phyloP scores from a whole-genome alignment of 2,888 invertebrate species.

The Lepetodrilus schrolli region DNA sequence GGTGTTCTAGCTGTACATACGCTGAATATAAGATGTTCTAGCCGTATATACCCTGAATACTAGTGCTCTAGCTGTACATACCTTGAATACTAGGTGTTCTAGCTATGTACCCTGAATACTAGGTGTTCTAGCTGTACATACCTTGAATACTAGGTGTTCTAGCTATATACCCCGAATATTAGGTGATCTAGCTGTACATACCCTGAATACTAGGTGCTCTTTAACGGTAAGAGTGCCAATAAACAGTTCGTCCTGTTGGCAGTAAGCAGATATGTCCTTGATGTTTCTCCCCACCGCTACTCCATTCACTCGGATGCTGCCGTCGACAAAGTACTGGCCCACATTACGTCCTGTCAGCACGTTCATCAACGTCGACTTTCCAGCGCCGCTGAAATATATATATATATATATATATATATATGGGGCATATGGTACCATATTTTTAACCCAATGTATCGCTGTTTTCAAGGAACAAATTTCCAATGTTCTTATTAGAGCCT shows the following conservation, averaged over 20 bases:
- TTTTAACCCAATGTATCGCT: no score
- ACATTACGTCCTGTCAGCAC: slow-evolving; percentile 86
- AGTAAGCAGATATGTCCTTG: slow-evolving; percentile 84
- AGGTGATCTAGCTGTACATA: slow-evolving; percentile 74
- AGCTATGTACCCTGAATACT: neutral
- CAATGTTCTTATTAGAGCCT: no score
- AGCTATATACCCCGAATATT: neutral
- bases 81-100: neutral
- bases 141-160: slow-evolving; percentile 93
- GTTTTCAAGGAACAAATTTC: no score
- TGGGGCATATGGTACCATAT: no score
- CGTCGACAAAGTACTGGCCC: slow-evolving; percentile 76
- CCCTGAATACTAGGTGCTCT: slow-evolving; percentile 93
- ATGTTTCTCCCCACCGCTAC: slow-evolving; percentile 74
- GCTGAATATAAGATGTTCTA: neutral
- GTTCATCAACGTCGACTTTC: slow-evolving; percentile 95
- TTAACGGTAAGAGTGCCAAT: slow-evolving; percentile 91
- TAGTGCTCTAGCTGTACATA: neutral
- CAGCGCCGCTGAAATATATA: slow-evolving; percentile 82
- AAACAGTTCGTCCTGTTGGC: slow-evolving; percentile 95
- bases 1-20: neutral
- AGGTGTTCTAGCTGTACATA: slow-evolving; percentile 73
- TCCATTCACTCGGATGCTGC: slow-evolving; percentile 80
- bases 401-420: no score
- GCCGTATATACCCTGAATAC: neutral